Evolutionary conservation across 1,140 invertebrate genomes (phyloP).

Genomic region (Drosophila watanabei): DNA sequence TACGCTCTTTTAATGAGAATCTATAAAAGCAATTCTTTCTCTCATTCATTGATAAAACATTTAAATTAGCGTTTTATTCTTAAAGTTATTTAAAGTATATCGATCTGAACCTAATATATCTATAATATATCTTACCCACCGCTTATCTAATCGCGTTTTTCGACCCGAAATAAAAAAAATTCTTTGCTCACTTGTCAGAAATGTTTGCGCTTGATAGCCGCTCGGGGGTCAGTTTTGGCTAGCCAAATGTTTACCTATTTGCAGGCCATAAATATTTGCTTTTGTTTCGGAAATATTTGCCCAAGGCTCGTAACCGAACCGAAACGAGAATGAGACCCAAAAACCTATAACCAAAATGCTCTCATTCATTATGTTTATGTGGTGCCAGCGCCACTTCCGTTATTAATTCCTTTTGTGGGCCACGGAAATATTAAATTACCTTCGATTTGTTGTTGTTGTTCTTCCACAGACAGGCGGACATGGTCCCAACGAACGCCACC

Average conservation of each 20-base stretch:
- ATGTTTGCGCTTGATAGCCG: slow-evolving; percentile 11
- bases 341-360: slow-evolving; percentile 20
- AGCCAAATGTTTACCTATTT: slow-evolving; percentile 66
- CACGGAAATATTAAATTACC: slow-evolving; percentile 76
- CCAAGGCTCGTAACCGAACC: slow-evolving; percentile 5
- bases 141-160: slow-evolving; percentile 57
- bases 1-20: neutral
- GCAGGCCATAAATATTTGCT: slow-evolving; percentile 69
- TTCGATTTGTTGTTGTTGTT: slow-evolving; percentile 30
- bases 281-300: slow-evolving; percentile 33
- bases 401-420: slow-evolving; percentile 67
- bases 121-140: slow-evolving; percentile 1
- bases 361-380: slow-evolving; percentile 49
- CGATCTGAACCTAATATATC: neutral
- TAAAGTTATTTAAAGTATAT: neutral
- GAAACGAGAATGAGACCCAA: slow-evolving; percentile 1
- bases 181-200: slow-evolving; percentile 30
- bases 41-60: no score
- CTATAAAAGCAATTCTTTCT: no score
- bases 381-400: slow-evolving; percentile 63
- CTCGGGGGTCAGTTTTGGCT: slow-evolving; percentile 29
- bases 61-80: neutral
- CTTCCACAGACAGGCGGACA: slow-evolving; percentile 88
- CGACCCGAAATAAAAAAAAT: neutral
- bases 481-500: slow-evolving; percentile 88